Evolutionary conservation across 2,113 vertebrate species (phyloP).

Genomic region (Callocephalon fimbriatum): DNA sequence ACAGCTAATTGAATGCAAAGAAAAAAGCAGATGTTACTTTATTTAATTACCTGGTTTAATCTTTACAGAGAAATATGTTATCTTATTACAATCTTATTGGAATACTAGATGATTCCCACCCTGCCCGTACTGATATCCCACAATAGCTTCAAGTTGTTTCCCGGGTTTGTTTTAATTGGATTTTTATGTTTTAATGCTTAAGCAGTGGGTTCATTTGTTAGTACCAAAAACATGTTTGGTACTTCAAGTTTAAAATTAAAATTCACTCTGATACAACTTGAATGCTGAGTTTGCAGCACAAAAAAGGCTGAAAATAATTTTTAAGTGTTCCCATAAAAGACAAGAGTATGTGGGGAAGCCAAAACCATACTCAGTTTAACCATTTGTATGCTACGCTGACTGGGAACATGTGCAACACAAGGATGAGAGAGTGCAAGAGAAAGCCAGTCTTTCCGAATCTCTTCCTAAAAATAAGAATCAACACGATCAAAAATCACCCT

Average conservation of each 20-base stretch:
- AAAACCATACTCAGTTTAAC: not conserved
- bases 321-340: not conserved
- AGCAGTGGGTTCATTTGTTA: not conserved
- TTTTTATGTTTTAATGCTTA: slow-evolving; percentile 9
- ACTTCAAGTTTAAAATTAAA: slow-evolving; percentile 38
- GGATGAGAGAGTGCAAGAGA: not conserved
- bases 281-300: not conserved
- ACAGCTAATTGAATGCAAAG: slow-evolving; percentile 1
- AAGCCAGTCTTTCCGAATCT: not conserved
- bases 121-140: not conserved
- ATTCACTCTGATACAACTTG: not conserved
- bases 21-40: slow-evolving; percentile 1
- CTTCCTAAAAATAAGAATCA: not conserved
- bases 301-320: not conserved
- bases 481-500: not conserved
- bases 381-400: accelerated
- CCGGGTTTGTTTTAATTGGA: not conserved
- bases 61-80: not conserved
- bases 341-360: accelerated
- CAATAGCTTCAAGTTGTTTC: not conserved
- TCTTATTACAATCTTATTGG: not conserved
- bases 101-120: not conserved
- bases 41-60: not conserved
- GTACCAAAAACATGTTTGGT: not conserved
- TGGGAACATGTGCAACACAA: not conserved